phyloP scores from a whole-genome alignment of 2,113 vertebrate species.

The Hypanus sabinus region DNA sequence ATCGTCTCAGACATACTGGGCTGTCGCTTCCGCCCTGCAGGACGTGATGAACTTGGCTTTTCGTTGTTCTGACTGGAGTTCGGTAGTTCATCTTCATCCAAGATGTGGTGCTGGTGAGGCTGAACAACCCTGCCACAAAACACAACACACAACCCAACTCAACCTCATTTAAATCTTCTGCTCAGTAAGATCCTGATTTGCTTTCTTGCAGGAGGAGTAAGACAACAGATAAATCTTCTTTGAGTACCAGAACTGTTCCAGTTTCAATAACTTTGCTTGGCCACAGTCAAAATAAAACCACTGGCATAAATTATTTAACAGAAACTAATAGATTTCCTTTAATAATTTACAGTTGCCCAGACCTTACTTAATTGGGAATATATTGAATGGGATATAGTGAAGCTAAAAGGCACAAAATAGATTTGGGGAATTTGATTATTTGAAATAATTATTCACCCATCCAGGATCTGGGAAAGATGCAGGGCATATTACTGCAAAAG shows the following conservation, averaged over 20 bases:
- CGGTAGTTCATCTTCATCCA: slow-evolving; percentile 54
- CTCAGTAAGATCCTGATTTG: neutral
- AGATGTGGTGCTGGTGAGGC: slow-evolving; percentile 59
- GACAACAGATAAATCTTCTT: neutral
- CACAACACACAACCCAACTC: neutral
- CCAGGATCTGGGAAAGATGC: neutral
- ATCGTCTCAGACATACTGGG: slow-evolving; percentile 93
- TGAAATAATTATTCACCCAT: neutral
- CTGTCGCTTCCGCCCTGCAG: slow-evolving; percentile 68
- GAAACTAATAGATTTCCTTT: neutral
- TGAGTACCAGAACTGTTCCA: neutral
- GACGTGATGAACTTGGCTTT: slow-evolving; percentile 70
- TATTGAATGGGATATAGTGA: neutral
- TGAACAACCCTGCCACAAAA: slow-evolving; percentile 67
- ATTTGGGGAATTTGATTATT: neutral
- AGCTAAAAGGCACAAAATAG: neutral
- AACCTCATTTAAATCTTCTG: neutral
- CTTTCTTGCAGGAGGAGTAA: neutral
- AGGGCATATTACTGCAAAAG: neutral
- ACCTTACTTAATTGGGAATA: neutral
- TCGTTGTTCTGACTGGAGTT: slow-evolving; percentile 59
- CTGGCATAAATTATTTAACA: neutral
- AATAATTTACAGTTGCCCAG: neutral
- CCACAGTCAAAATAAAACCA: neutral
- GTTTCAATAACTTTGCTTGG: neutral